Base-by-base conservation (phyloP, 2,113 vertebrate species). In the Aegotheles bennettii region DNA sequence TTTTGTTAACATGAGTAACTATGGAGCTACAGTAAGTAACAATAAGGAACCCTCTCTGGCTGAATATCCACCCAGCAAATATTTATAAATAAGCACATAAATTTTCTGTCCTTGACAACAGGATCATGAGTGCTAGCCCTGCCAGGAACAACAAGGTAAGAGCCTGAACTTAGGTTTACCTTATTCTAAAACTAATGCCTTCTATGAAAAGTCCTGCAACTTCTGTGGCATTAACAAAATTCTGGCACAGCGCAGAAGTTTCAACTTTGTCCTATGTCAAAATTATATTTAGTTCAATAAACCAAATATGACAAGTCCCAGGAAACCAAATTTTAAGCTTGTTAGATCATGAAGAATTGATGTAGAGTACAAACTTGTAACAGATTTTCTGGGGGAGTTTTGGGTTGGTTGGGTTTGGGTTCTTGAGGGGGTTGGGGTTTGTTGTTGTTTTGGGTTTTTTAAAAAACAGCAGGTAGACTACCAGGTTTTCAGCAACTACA, bases 321-420 rank as follows among this genome's bases (percentile, higher is more conserved):
- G 59, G 14, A 82, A 43, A 47, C 3, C 19, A 17, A 20, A 50
- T 74, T 68, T 84, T 76, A 80, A 53, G 28, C n/a, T n/a, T n/a
- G n/a, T n/a, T n/a, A n/a, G n/a, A n/a, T n/a, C n/a, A n/a, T n/a
- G n/a, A n/a, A n/a, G n/a, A n/a, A n/a, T n/a, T n/a, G n/a, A n/a
- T n/a, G n/a, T n/a, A n/a, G n/a, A n/a, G n/a, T n/a, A 71, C 13
- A 16, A 71, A 63, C 10, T 47, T 13, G 3, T 33, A 35, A 47
- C 3, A 38, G 7, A 9, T 50, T 16, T 53, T 38, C 15, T 50
- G 24, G 24, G 14, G 43, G 6, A 21, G 9, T 5, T 1, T 2
- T 50, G 20, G 14, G 5, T 57, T 61, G 8, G 16, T 23, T 56
- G 12, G 16, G 10, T 71, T 64, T 16, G 15, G 13, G 7, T 13